Evolutionary conservation across 2,888 invertebrate species (phyloP), one percentile per base, ranked within the genome.

Genomic region (Parasteatoda lunata): DNA sequence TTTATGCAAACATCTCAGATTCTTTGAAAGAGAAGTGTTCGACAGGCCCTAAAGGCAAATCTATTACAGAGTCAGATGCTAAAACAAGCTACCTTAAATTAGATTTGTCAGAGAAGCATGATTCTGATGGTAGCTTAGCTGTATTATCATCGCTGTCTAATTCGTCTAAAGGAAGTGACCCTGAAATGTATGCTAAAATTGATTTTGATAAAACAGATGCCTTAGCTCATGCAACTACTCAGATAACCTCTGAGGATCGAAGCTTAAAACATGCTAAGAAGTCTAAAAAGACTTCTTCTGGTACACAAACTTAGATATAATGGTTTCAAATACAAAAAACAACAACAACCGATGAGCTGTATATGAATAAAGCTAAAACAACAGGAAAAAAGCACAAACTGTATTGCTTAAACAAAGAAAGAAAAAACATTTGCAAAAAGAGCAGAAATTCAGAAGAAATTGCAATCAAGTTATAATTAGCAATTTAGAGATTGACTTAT

Each of bases 201-300:
- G 98, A 98, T 93, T 98, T 98, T 92, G 95, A 97, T 90, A 96
- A 96, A 93, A 98, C 98, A 0, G 96, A 95, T 79, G 98, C 98
- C 47, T 93, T 98, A 51, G 75, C 84, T 6, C 73, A 69, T 47
- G 77, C 84, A 5, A 81, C 79, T 9, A 82, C 79, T 15, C 77
- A 77, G 52, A 77, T 76, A 9, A 83, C n/a, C 51, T 59, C 68
- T 54, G 73, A 80, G 45, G 84, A 88, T 11, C 71, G 51, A 9
- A 64, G 51, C 6, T 15, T 15, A 9, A 47, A 69, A 30, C 49
- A 48, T 5, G 49, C 77, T 5, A 45, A 59, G 64, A 54, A 79
- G 30, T 52, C 49, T 8, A 49, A 73, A 5, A 52, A 79, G 65
- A 70, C 88, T 0, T 80, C 81, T 77, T 72, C 81, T 30, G 77